Evolutionary conservation across 2,888 invertebrate genomes (phyloP).

Genomic region (Acleris emargana): DNA sequence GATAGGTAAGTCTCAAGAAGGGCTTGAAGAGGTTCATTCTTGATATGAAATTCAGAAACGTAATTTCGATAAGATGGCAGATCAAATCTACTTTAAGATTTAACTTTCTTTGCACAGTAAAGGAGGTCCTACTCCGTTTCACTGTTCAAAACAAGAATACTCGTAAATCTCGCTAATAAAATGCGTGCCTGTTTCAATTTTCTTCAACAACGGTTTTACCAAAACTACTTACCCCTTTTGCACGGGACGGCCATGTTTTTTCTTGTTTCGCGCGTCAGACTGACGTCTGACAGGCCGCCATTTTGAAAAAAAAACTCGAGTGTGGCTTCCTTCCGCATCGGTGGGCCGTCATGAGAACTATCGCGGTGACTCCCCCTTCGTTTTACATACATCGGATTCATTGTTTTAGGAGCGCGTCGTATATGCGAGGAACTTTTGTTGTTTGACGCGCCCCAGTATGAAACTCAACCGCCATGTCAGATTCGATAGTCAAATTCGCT

Average conservation of each 20-base stretch:
- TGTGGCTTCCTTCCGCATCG: constrained; percentile 81
- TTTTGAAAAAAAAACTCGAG: constrained; percentile 79
- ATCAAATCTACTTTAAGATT: not conserved
- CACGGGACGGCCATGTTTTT: constrained; percentile 70
- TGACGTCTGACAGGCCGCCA: constrained; percentile 79
- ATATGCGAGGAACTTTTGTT: constrained; percentile 77
- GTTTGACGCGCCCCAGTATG: constrained; percentile 60
- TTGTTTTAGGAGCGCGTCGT: constrained; percentile 75
- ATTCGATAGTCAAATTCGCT: constrained; percentile 35
- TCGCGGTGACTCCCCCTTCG: constrained; percentile 77
- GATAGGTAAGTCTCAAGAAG: not conserved
- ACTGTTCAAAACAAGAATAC: too few species aligned
- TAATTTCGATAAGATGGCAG: not conserved
- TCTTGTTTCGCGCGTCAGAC: constrained; percentile 68
- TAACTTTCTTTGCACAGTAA: not conserved
- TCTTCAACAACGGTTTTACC: constrained; percentile 37
- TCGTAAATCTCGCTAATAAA: not conserved
- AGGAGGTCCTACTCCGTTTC: too few species aligned
- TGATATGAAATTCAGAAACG: not conserved
- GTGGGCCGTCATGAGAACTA: constrained; percentile 79
- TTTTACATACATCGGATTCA: constrained; percentile 80
- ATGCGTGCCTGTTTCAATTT: constrained; percentile 14
- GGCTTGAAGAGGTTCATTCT: not conserved
- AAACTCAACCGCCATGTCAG: constrained; percentile 57
- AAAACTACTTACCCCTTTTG: constrained; percentile 61